phyloP scores from a whole-genome alignment of 2,888 invertebrate genomes.

The Andricus curvator region DNA sequence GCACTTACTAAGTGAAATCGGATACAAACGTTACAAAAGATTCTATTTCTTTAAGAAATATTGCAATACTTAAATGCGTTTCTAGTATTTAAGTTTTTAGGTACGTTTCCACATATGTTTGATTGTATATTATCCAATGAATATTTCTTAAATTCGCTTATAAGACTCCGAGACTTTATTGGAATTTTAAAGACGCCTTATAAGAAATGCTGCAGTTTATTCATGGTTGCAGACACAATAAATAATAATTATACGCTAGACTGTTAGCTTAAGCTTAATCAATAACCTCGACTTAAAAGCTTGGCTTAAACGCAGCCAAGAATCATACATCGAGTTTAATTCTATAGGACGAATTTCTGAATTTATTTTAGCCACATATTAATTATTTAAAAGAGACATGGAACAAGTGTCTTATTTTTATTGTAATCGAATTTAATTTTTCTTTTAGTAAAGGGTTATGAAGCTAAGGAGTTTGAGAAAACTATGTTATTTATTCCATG shows the following conservation, averaged over 20 bases:
- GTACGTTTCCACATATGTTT: not conserved
- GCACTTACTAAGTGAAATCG: constrained; percentile 15
- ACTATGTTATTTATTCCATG: constrained; percentile 5
- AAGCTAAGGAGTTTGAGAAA: not conserved
- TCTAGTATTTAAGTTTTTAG: not conserved
- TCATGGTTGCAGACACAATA: not conserved
- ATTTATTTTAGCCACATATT: not conserved
- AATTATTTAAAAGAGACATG: not conserved
- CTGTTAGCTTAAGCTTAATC: constrained; percentile 1
- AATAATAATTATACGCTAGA: not conserved
- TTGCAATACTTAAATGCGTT: constrained; percentile 41
- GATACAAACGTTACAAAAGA: constrained; percentile 70
- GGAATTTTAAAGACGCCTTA: not conserved
- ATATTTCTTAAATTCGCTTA: constrained; percentile 8
- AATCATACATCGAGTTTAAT: not conserved
- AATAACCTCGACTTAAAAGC: not conserved
- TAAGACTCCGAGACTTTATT: not conserved
- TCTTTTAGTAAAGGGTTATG: not conserved
- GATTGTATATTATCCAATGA: not conserved
- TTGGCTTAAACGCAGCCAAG: not conserved
- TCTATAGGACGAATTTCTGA: not conserved
- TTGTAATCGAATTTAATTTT: not conserved
- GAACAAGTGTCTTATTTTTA: not conserved
- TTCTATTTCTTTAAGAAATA: constrained; percentile 54
- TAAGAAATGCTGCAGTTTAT: not conserved